Conservation (phyloP, 2,888 invertebrate genomes). For the Andrena hattorfiana region DNA sequence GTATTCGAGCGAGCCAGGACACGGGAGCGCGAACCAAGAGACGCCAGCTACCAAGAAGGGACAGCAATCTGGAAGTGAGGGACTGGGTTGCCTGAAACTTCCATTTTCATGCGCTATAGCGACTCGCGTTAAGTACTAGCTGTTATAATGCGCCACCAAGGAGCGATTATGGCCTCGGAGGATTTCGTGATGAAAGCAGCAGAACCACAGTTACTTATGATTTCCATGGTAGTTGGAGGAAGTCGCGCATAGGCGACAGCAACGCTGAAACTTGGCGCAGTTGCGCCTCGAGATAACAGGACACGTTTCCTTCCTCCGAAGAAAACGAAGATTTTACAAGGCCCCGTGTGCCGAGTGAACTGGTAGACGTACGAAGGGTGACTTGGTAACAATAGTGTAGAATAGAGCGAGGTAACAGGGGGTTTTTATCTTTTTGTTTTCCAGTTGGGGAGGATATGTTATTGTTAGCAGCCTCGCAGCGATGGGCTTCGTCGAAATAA, state of each 20-base stretch:
- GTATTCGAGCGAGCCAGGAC: background rate
- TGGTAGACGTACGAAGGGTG: background rate
- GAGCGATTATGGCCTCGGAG: slow-evolving; percentile 16
- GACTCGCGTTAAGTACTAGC: background rate
- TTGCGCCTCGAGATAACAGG: background rate
- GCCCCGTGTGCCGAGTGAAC: background rate
- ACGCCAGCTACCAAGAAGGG: background rate
- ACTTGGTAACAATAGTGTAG: background rate
- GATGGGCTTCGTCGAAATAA: background rate
- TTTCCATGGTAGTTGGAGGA: background rate
- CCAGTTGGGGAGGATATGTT: background rate
- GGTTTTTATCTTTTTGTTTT: background rate
- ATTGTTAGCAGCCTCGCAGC: background rate
- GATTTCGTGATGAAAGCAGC: slow-evolving; percentile 3
- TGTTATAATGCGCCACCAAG: slow-evolving; percentile 16
- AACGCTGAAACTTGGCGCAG: background rate
- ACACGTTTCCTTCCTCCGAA: background rate
- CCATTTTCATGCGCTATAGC: slow-evolving; percentile 4
- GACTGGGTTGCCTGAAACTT: background rate
- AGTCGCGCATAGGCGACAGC: slow-evolving; percentile 5
- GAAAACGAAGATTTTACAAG: background rate
- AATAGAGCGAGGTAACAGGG: background rate
- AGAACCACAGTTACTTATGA: background rate
- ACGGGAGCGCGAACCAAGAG: background rate
- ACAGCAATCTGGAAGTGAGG: slow-evolving; percentile 4